These are phyloP conservation scores for Antedon mediterranea DNA, from an alignment of 53 echinoderm and acorn worm genomes.

Conservation along the genomic window DNA sequence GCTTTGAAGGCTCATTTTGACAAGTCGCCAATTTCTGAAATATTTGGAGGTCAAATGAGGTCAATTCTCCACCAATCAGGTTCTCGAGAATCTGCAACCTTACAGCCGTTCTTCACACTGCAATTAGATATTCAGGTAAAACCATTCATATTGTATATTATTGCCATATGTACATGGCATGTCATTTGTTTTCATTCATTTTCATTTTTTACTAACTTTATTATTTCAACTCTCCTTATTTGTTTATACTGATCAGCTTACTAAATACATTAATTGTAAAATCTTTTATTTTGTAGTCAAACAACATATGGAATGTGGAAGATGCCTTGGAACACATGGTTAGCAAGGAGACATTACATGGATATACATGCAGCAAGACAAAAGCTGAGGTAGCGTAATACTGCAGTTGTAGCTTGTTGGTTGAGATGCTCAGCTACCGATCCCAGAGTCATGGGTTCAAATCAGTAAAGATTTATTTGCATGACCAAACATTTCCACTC, in stretches of 20 bases:
- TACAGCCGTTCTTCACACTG: constrained; percentile 91
- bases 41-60: constrained; percentile 96
- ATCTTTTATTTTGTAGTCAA: constrained; percentile 26
- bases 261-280: constrained; percentile 6
- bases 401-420: too few relatives aligned
- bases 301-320: constrained; percentile 58
- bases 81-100: constrained; percentile 84
- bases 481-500: too few relatives aligned
- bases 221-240: too few relatives aligned
- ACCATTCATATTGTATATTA: too few relatives aligned
- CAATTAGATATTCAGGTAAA: constrained; percentile 94
- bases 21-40: constrained; percentile 65
- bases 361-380: constrained; percentile 84
- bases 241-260: too few relatives aligned
- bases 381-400: constrained; percentile 55
- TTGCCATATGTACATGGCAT: too few relatives aligned
- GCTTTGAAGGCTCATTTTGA: constrained; percentile 55
- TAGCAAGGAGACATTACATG: constrained; percentile 74
- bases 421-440: too few relatives aligned
- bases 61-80: constrained; percentile 90
- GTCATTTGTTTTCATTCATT: too few relatives aligned
- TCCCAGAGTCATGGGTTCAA: too few relatives aligned
- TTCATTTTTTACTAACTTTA: too few relatives aligned
- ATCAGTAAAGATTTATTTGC: too few relatives aligned
- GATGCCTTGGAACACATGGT: constrained; percentile 78